Evolutionary conservation across 2,797 vertebrate genomes (phyloP).

Genomic region (Siniperca obscura): DNA sequence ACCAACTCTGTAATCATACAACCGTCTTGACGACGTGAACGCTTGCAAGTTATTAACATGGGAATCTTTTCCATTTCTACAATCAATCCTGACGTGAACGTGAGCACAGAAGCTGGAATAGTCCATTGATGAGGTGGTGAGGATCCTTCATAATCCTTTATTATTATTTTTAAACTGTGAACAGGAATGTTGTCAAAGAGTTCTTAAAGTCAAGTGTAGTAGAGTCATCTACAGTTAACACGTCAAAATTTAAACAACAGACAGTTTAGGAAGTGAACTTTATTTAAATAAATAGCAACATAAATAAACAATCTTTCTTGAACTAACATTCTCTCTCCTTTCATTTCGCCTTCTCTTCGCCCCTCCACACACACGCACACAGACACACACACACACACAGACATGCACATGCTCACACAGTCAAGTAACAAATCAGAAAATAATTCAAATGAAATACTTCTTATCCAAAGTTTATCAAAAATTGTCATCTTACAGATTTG

Average conservation of each 20-base stretch:
- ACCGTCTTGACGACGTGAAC: background rate
- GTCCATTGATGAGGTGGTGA: background rate
- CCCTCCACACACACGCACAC: constrained; percentile 30
- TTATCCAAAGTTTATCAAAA: constrained; percentile 78
- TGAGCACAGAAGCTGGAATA: background rate
- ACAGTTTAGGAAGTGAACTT: constrained; percentile 82
- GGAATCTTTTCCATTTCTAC: too few species aligned
- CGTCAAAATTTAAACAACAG: constrained; percentile 25
- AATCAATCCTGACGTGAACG: background rate
- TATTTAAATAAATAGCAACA: constrained; percentile 90
- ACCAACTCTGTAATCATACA: background rate
- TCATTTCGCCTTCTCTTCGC: constrained; percentile 32
- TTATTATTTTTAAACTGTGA: background rate
- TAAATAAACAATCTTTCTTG: constrained; percentile 84
- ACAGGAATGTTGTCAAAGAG: background rate
- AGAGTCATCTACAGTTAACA: background rate
- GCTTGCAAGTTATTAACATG: too few species aligned
- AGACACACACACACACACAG: constrained; percentile 41
- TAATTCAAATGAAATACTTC: constrained; percentile 68
- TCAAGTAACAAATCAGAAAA: constrained; percentile 80
- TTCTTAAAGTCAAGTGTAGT: background rate
- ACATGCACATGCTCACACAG: constrained; percentile 61
- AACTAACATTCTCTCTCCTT: constrained; percentile 56
- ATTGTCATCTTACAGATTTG: constrained; percentile 68
- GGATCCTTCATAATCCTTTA: background rate